Evolutionary conservation across 2,888 invertebrate genomes (phyloP).

Genomic region (Alloscopus bannaensis): DNA sequence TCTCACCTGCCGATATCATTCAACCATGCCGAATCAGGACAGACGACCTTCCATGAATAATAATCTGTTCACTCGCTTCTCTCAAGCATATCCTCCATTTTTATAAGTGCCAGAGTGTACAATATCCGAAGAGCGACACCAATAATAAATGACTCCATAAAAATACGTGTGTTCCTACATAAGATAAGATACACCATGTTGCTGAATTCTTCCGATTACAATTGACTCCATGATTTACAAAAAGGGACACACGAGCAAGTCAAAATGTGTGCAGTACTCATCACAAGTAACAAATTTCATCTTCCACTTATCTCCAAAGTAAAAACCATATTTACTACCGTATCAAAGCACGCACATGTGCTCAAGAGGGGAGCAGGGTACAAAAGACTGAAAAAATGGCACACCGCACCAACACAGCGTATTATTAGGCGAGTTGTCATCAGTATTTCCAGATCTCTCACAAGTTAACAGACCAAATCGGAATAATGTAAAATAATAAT

Average conservation of each 20-base stretch:
- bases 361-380: not conserved
- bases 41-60: conserved; percentile 67
- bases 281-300: not conserved
- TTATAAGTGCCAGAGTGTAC: no score
- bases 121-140: no score
- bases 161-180: conserved; percentile 15
- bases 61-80: conserved; percentile 62
- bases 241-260: conserved; percentile 10
- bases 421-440: conserved; percentile 54
- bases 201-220: conserved; percentile 10
- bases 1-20: conserved; percentile 69
- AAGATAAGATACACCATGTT: conserved; percentile 11
- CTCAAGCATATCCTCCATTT: conserved; percentile 63
- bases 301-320: not conserved
- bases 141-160: conserved; percentile 6
- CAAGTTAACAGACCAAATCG: conserved; percentile 59
- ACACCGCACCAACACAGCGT: conserved; percentile 28
- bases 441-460: conserved; percentile 44
- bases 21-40: conserved; percentile 66
- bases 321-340: not conserved
- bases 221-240: no score
- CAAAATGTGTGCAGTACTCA: no score
- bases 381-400: conserved; percentile 10
- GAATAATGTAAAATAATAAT: conserved; percentile 56
- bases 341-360: not conserved